phyloP scores from a whole-genome alignment of 2,113 vertebrate species.

The Prionailurus bengalensis region DNA sequence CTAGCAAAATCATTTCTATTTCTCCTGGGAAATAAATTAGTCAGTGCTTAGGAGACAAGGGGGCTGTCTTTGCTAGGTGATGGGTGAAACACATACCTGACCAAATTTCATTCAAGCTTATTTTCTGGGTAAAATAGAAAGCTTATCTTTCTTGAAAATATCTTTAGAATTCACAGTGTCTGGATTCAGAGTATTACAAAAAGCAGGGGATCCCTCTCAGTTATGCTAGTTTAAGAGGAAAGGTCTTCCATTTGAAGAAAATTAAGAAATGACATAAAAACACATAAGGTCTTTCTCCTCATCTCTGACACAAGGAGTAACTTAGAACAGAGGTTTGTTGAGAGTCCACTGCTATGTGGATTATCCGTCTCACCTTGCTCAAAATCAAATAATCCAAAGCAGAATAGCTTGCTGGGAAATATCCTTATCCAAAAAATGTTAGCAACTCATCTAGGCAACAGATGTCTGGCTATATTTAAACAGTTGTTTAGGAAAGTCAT shows the following conservation, averaged over 20 bases:
- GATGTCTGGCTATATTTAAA: slow-evolving; percentile 70
- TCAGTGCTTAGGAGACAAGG: neutral
- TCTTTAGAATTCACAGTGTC: neutral
- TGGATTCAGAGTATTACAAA: neutral
- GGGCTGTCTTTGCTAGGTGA: neutral
- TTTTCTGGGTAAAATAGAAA: neutral
- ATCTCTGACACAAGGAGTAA: neutral
- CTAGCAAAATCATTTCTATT: neutral
- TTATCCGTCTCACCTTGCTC: neutral
- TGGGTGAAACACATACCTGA: neutral
- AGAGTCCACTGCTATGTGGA: neutral
- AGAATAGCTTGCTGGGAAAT: slow-evolving; percentile 37
- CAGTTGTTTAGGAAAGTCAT: slow-evolving; percentile 44
- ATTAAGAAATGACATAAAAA: neutral
- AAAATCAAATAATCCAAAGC: slow-evolving; percentile 28
- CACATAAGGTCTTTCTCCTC: neutral
- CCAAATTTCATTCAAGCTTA: neutral
- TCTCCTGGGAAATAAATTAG: neutral
- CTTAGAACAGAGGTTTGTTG: neutral
- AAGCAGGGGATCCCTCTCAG: neutral
- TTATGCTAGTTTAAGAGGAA: neutral
- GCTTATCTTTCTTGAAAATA: neutral
- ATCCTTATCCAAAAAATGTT: slow-evolving; percentile 45
- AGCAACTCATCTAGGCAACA: slow-evolving; percentile 54
- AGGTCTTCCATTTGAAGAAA: neutral